These are phyloP conservation scores for Rousettus madagascariensis DNA, from an alignment of 2,797 vertebrate genomes.

Conservation along the genomic window DNA sequence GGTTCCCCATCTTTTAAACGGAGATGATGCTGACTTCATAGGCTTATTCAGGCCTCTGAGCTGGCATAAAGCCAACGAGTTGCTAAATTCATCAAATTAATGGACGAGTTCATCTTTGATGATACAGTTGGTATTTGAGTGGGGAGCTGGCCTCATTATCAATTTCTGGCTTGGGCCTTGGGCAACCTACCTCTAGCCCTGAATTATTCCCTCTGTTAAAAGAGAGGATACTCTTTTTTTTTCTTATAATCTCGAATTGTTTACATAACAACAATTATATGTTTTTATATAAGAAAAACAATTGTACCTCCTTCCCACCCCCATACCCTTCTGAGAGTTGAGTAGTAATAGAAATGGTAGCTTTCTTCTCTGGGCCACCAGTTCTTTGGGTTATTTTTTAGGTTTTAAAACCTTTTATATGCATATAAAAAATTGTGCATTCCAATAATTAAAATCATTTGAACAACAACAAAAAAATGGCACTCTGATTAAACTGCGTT, in stretches of 20 bases:
- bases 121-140: neutral
- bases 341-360: neutral
- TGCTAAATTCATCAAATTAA: neutral
- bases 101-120: neutral
- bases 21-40: neutral
- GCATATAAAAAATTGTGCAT: constrained; percentile 90
- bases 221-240: neutral
- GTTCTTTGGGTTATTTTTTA: neutral
- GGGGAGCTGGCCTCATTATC: neutral
- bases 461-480: constrained; percentile 84
- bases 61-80: neutral
- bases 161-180: neutral
- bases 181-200: neutral
- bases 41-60: neutral
- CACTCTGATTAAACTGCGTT: too few relatives aligned
- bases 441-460: constrained; percentile 93
- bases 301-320: too few relatives aligned
- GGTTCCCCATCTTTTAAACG: neutral
- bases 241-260: neutral
- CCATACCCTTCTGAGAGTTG: neutral
- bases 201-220: neutral
- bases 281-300: too few relatives aligned
- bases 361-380: neutral
- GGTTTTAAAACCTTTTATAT: too few relatives aligned
- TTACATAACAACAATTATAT: too few relatives aligned